phyloP scores from a whole-genome alignment of 2,113 vertebrate species.

The Toxotes jaculatrix region DNA sequence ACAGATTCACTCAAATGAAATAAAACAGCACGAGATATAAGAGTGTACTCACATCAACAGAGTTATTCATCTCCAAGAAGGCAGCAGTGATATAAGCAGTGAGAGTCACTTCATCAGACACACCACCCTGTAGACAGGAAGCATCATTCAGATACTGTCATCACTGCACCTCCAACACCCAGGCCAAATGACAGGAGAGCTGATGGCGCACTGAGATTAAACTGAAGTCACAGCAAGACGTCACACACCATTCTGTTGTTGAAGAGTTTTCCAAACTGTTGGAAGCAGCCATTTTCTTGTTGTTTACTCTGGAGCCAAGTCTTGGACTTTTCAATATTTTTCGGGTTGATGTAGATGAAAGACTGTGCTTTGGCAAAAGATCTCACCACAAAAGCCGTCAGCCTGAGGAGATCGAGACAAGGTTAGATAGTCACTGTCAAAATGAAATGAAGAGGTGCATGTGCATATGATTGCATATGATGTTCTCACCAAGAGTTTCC shows the following conservation, averaged over 20 bases:
- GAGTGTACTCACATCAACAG: slow-evolving; percentile 67
- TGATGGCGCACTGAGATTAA: too few species aligned
- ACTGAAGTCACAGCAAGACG: not conserved
- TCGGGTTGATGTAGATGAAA: slow-evolving; percentile 79
- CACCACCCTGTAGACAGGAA: slow-evolving; percentile 82
- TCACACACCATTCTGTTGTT: slow-evolving; percentile 83
- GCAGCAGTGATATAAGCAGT: slow-evolving; percentile 85
- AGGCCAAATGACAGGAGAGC: too few species aligned
- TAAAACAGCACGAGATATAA: not conserved
- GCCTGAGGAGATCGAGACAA: slow-evolving; percentile 72
- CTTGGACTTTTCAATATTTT: slow-evolving; percentile 57
- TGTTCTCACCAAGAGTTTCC: slow-evolving; percentile 91
- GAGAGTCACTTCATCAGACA: slow-evolving; percentile 85
- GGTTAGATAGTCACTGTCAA: not conserved
- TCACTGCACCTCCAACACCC: not conserved
- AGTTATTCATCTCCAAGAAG: slow-evolving; percentile 79
- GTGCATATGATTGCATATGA: too few species aligned
- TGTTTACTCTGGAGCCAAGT: slow-evolving; percentile 82
- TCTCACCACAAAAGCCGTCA: slow-evolving; percentile 87
- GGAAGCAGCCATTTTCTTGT: slow-evolving; percentile 84
- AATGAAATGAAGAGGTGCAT: too few species aligned
- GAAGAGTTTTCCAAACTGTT: slow-evolving; percentile 81
- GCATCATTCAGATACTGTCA: not conserved
- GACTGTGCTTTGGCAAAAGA: slow-evolving; percentile 81
- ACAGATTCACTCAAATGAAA: too few species aligned